Evolutionary conservation across 2,888 invertebrate species (phyloP), one percentile per base, ranked within the genome.

Genomic region (Clostera curtula): DNA sequence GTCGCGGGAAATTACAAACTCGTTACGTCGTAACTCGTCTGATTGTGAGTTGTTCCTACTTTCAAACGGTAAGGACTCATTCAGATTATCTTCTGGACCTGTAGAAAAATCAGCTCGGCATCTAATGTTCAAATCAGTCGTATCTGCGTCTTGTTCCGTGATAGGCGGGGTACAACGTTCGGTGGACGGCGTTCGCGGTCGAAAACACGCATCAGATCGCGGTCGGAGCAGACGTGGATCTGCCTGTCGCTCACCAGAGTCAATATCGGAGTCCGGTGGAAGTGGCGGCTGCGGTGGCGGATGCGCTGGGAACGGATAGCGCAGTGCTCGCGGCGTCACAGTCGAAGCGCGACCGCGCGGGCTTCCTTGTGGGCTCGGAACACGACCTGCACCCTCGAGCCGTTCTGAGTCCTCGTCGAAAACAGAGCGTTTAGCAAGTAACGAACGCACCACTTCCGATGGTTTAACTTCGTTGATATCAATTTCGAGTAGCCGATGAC

Each of bases 351-450:
- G 36, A 86, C 89, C 53, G 4, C 66, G 70, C 6, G 73, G 66
- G 25, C 72, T 69, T 10, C 67, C 56, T 3, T 47, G 49, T 2
- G 80, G 79, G 27, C 79, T 96, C 89, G 79, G 95, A 90, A 77
- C 94, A 89, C 71, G 96, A 90, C 62, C 90, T 87, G 93, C 91
- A 55, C 93, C 94, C 69, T 96, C 96, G 32, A 98, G 85, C 16
- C 98, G 87, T 72, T 97, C 96, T 19, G 93, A 90, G 68, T 98
- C 98, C 69, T 97, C 97, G 66, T 98, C 98, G 72, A 98, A 97
- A 27, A 98, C 95, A 26, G 96, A 96, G 40, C 93, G 90, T 69
- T 95, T 95, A 3, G 96, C 95, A 55, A 97, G 86, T 51, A 98
- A 88, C 12, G 95, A 94, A 57, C 95, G 93, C 18, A 96, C 93